Conservation (phyloP, 1,140 invertebrate species). For the Brachystomella parvula region DNA sequence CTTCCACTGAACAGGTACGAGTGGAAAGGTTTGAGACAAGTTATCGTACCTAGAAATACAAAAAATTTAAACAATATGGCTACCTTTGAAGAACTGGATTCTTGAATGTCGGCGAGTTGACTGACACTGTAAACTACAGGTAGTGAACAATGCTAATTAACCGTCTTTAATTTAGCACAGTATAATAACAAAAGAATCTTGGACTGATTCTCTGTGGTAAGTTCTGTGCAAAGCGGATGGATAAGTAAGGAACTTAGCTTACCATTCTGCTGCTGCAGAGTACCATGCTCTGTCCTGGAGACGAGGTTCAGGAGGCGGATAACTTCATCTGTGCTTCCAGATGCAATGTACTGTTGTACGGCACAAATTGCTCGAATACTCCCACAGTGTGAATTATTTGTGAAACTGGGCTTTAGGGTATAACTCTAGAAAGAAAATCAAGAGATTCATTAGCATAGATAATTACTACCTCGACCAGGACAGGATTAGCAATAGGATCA, state of each 20-base stretch:
- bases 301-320: constrained; percentile 78
- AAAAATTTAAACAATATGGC: neutral
- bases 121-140: constrained; percentile 12
- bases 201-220: neutral
- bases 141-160: constrained; percentile 18
- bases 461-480: neutral
- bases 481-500: neutral
- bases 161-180: constrained; percentile 15
- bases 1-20: constrained; percentile 72
- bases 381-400: constrained; percentile 71
- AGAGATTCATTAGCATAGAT: neutral
- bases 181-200: constrained; percentile 14
- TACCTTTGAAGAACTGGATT: neutral
- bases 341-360: constrained; percentile 67
- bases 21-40: constrained; percentile 64
- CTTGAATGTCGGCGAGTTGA: constrained; percentile 9
- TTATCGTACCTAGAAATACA: constrained; percentile 56
- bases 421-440: constrained; percentile 45
- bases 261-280: constrained; percentile 71
- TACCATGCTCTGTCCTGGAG: constrained; percentile 63
- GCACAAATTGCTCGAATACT: constrained; percentile 65
- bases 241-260: constrained; percentile 22
- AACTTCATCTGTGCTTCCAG: constrained; percentile 81
- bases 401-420: constrained; percentile 65
- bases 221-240: neutral